phyloP scores from a whole-genome alignment of 2,888 invertebrate genomes.

The Drosophila sordidula region DNA sequence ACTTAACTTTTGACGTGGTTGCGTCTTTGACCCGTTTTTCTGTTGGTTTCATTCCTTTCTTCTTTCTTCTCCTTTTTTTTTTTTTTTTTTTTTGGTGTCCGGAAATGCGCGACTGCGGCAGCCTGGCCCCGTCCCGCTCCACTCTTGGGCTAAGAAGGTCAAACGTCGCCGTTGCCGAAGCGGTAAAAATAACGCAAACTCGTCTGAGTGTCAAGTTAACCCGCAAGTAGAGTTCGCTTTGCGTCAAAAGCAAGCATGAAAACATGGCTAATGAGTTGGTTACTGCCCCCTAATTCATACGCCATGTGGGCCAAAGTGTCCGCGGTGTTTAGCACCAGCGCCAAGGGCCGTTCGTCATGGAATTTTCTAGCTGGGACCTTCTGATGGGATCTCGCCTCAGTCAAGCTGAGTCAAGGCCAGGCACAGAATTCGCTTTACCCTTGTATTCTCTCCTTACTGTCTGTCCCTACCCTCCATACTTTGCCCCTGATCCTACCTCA shows the following conservation, averaged over 20 bases:
- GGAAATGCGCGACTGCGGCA: slow-evolving; percentile 54
- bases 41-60: slow-evolving; percentile 8
- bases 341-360: slow-evolving; percentile 7
- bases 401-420: slow-evolving; percentile 6
- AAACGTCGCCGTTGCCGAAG: slow-evolving; percentile 22
- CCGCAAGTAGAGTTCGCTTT: slow-evolving; percentile 5
- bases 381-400: slow-evolving; percentile 5
- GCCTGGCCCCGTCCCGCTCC: background rate
- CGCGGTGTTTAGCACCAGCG: slow-evolving; percentile 21
- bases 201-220: slow-evolving; percentile 22
- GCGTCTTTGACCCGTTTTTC: slow-evolving; percentile 65
- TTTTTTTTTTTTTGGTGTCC: slow-evolving; percentile 20
- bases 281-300: slow-evolving; percentile 67
- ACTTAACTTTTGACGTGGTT: slow-evolving; percentile 73
- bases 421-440: background rate
- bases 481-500: background rate
- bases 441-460: too few species aligned
- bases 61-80: slow-evolving; percentile 4
- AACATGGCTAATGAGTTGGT: slow-evolving; percentile 41
- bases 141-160: slow-evolving; percentile 36
- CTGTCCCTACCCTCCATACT: too few species aligned
- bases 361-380: slow-evolving; percentile 34
- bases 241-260: slow-evolving; percentile 10
- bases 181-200: slow-evolving; percentile 19
- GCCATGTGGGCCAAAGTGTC: slow-evolving; percentile 53